Conservation (phyloP, 2,797 vertebrate species). For the Iguana delicatissima region DNA sequence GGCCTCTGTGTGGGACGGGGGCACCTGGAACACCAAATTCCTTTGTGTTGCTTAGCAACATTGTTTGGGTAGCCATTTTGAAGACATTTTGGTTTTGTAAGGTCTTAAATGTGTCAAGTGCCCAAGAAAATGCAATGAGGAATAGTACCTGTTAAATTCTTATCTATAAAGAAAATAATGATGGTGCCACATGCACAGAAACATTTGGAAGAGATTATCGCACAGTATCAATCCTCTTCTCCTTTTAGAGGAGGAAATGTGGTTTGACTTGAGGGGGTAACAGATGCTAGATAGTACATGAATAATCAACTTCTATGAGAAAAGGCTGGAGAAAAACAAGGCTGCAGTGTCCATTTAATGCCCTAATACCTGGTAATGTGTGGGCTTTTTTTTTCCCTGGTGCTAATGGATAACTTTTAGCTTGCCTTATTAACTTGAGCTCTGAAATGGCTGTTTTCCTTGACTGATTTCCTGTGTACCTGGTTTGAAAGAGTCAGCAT, state of each 20-base stretch:
- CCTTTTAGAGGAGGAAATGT: slow-evolving; percentile 2
- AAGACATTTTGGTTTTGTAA: slow-evolving; percentile 5
- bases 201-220: not conserved
- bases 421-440: not conserved
- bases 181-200: not conserved
- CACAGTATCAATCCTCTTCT: not conserved
- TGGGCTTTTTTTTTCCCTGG: not conserved
- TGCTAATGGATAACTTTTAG: not conserved
- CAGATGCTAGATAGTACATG: not conserved
- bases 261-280: not conserved
- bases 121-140: not conserved
- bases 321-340: not conserved
- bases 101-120: not conserved
- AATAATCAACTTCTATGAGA: not conserved
- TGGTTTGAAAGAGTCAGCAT: slow-evolving; percentile 98
- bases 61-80: slow-evolving; percentile 7
- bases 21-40: not conserved
- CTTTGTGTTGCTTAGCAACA: slow-evolving; percentile 3
- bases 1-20: not conserved
- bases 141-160: not conserved
- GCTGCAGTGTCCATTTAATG: not conserved
- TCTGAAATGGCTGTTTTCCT: slow-evolving; percentile 72
- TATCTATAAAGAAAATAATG: not conserved
- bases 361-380: not conserved
- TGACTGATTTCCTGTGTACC: slow-evolving; percentile 75